These are phyloP conservation scores for Myoxocephalus aenaeus DNA, from an alignment of 2,797 vertebrate species.

Conservation along the genomic window DNA sequence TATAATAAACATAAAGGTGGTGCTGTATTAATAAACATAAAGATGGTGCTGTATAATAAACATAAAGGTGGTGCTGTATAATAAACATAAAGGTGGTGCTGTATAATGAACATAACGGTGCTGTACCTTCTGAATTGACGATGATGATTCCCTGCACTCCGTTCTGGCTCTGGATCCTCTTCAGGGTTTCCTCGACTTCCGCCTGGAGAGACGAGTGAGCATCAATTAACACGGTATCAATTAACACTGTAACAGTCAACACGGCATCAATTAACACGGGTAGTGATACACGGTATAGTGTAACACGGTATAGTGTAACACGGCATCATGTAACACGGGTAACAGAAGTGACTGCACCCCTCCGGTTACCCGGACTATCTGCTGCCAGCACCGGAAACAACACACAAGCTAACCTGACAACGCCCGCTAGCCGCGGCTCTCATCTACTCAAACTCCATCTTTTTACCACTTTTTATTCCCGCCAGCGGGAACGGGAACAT, in stretches of 20 bases:
- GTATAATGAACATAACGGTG: too few relatives aligned
- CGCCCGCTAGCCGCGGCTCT: constrained; percentile 58
- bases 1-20: too few relatives aligned
- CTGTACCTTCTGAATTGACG: constrained; percentile 93
- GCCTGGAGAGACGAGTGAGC: constrained; percentile 80
- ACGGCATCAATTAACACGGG: not conserved
- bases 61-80: too few relatives aligned
- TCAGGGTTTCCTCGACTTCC: constrained; percentile 96
- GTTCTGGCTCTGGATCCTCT: constrained; percentile 94
- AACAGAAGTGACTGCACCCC: not conserved
- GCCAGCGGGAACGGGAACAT: rapidly evolving
- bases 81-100: too few relatives aligned
- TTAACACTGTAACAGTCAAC: not conserved
- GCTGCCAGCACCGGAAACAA: not conserved
- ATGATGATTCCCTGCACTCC: constrained; percentile 96
- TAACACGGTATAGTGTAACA: not conserved
- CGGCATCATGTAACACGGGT: not conserved
- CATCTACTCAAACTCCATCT: not conserved
- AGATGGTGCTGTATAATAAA: too few relatives aligned
- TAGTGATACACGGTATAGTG: not conserved
- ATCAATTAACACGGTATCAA: not conserved
- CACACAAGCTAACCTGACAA: constrained; percentile 43
- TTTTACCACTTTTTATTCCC: rapidly evolving
- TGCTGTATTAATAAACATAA: too few relatives aligned
- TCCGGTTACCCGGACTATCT: rapidly evolving